Percentiles rank a stretch among this genome's conserved stretches.
Evolutionary conservation across 2,797 vertebrate species (phyloP).

Genomic region (Cynodonichthys magdalenae): DNA sequence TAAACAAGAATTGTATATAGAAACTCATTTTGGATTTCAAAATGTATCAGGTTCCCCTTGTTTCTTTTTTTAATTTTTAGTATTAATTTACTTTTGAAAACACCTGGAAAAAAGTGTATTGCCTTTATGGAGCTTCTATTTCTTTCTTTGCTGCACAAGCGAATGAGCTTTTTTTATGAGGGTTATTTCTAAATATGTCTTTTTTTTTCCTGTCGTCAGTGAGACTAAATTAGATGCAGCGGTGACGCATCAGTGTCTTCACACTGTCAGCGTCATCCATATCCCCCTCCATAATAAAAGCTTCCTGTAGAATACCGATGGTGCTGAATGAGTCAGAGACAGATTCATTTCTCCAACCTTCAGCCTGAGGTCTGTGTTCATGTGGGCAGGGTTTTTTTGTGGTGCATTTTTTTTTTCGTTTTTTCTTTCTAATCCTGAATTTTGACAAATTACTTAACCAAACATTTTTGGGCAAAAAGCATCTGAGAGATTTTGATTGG

Average conservation of each 20-base stretch:
- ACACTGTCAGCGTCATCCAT: neutral
- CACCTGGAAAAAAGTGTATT: too few species aligned
- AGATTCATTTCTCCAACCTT: neutral
- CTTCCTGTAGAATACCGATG: neutral
- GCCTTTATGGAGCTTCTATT: neutral
- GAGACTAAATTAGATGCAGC: neutral
- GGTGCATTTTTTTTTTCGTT: neutral
- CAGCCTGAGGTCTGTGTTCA: neutral
- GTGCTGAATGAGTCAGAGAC: constrained; percentile 1
- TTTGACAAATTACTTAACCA: neutral
- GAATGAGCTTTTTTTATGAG: neutral
- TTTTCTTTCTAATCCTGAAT: neutral
- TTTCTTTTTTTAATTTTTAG: too few species aligned
- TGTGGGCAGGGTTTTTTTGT: neutral
- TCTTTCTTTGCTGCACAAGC: neutral
- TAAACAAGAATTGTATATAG: too few species aligned
- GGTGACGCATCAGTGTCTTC: neutral
- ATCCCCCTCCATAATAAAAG: neutral
- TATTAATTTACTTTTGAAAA: too few species aligned
- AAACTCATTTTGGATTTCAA: too few species aligned
- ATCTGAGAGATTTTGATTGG: constrained; percentile 32
- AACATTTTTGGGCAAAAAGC: constrained; percentile 4
- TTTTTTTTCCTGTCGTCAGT: neutral
- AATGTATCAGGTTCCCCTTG: too few species aligned
- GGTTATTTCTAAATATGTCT: neutral